These are phyloP conservation scores for Malacosoma neustria DNA, from an alignment of 2,888 invertebrate genomes.

Conservation along the genomic window DNA sequence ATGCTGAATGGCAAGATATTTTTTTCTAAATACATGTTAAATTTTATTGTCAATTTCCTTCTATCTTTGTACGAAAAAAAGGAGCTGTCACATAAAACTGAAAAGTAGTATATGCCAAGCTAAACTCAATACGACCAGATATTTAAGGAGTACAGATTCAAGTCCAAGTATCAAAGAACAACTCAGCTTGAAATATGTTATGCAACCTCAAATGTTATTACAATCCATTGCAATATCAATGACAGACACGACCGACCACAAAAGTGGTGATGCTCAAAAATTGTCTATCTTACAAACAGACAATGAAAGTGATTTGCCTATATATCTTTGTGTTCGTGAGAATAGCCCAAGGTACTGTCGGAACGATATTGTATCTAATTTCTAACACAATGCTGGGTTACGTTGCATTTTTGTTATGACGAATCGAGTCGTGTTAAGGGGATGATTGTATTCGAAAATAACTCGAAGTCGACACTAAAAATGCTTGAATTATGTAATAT, in stretches of 20 bases:
- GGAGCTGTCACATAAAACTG: no score
- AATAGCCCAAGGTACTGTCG: slow-evolving; percentile 3
- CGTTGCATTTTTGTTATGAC: slow-evolving; percentile 12
- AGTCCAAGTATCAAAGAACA: not conserved
- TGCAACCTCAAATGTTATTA: not conserved
- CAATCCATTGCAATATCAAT: not conserved
- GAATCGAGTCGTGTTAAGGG: slow-evolving; percentile 8
- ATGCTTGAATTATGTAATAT: no score
- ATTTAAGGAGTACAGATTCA: no score
- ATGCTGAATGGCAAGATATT: no score
- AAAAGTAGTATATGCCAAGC: no score
- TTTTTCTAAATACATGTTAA: no score
- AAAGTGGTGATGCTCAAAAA: not conserved
- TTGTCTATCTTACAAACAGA: not conserved
- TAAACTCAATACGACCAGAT: no score
- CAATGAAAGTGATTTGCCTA: slow-evolving; percentile 5
- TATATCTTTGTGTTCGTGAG: slow-evolving; percentile 7
- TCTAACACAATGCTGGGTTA: slow-evolving; percentile 10
- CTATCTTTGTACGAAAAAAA: no score
- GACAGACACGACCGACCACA: not conserved
- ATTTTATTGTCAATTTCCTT: no score
- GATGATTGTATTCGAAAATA: slow-evolving; percentile 1
- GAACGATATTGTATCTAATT: slow-evolving; percentile 7
- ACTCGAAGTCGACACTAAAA: no score
- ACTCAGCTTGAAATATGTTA: not conserved